Base-by-base conservation (phyloP, 1,140 invertebrate genomes). In the Diabrotica virgifera region DNA sequence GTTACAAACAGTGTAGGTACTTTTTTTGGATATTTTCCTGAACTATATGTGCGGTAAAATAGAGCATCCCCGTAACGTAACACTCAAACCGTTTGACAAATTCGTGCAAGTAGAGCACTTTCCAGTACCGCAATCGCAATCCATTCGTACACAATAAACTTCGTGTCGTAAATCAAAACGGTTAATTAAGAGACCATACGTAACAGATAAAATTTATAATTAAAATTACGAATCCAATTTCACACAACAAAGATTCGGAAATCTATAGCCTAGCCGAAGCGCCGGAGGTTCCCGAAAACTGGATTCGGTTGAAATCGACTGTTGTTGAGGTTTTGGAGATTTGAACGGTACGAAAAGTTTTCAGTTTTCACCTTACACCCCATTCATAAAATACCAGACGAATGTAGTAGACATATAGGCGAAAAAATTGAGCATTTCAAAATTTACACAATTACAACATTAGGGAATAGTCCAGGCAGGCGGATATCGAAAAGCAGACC, bases 141-240 rank as follows among this genome's bases (percentile, higher is more conserved):
- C 35, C 14, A 55, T 10, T 46, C 60, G 51, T 12, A 62, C 38
- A 55, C 51, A 56, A 64, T 63, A 37, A 63, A 55, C 52, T 55
- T 14, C 36, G 9, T 51, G 57, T 35, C 59, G 65, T 62, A 64
- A 64, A 68, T 69, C 67, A 66, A 69, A 59, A 50, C 53, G 61
- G 57, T 67, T 69, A 64, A 69, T 70, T 67, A 70, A 70, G 53
- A 65, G 63, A 58, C 63, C 68, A 59, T 59, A 69, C 61, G 63
- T 69, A 64, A 65, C 70, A 70, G 55, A 70, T 68, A 72, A 73
- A 71, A 66, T 59, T 71, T 74, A 76, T 76, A 76, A 76, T 76
- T 75, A 75, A 76, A 76, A 76, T 76, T 73, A 75, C 74, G 75
- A 72, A 76, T 76, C 73, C 75, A 76, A 76, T 76, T 76, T 76